A percentile compares a stretch with the other conserved stretches of the same genome.
Evolutionary conservation across 2,113 vertebrate genomes (phyloP).

Genomic region (Piliocolobus tephrosceles): DNA sequence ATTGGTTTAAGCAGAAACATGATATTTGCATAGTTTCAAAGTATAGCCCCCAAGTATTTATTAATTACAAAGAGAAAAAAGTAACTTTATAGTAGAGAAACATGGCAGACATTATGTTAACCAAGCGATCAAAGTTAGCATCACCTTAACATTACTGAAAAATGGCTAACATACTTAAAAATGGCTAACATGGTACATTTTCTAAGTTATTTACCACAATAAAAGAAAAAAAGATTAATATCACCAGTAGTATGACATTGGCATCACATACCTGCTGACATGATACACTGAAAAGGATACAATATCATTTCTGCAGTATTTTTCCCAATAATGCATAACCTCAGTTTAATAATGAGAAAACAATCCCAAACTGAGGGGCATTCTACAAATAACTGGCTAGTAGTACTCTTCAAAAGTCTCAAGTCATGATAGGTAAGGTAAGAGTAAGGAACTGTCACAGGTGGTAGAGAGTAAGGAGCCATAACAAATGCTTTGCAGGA

Average conservation of each 20-base stretch:
- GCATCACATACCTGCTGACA: background rate
- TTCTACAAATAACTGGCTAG: slow-evolving; percentile 14
- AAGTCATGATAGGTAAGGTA: background rate
- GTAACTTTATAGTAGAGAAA: slow-evolving; percentile 30
- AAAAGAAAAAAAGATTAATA: slow-evolving; percentile 1
- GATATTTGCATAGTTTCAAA: slow-evolving; percentile 33
- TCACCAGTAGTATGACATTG: background rate
- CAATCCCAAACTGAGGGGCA: background rate
- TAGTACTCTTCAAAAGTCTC: slow-evolving; percentile 38
- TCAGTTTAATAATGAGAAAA: slow-evolving; percentile 34
- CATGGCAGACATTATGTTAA: slow-evolving; percentile 1
- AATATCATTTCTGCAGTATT: background rate
- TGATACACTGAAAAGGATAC: background rate
- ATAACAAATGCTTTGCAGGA: background rate
- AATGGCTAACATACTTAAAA: too few species aligned
- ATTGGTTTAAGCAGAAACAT: slow-evolving; percentile 33
- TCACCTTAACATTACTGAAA: background rate
- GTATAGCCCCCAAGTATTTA: background rate
- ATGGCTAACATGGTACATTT: background rate
- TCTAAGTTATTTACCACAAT: background rate
- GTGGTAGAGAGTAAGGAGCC: background rate
- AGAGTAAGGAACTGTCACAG: background rate
- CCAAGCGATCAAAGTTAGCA: background rate
- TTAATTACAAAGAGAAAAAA: background rate
- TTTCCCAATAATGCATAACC: background rate